Evolutionary conservation across 2,113 vertebrate species (phyloP), one percentile per base, ranked within the genome.

Genomic region (Narcine bancroftii): DNA sequence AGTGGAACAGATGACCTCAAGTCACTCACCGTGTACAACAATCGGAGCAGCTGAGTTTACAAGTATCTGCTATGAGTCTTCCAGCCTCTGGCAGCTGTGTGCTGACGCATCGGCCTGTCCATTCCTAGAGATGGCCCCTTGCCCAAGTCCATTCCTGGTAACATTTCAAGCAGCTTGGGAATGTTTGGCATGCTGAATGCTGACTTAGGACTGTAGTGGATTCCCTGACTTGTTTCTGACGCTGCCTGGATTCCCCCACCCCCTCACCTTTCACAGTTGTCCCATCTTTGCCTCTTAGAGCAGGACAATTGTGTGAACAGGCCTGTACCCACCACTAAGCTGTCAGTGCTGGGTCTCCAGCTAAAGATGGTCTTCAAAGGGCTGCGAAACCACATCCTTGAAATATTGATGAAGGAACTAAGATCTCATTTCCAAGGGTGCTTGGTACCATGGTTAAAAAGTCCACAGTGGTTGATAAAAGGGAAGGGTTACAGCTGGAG

Each of bases 121-220:
- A 10, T 53, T 85, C 50, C 19, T n/a, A 60, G 15, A 53, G 21
- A 0, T 36, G 53, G 33, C 33, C 21, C n/a, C 3, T 17, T 60
- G 81, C 81, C 81, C 81, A 87, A 21, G 53, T 60, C n/a, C 81
- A 36, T 87, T 85, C 50, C 81, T 85, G 53, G 33, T 36, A 85
- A 85, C 33, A 60, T 85, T 87, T 63, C 53, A 0, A 87, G 56
- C n/a, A 56, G 81, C 53, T 87, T 87, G 21, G 24, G 76, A 50
- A 79, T 79, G 81, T 56, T 60, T 39, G 2, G 81, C 33, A 56
- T 63, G 53, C 53, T 60, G 81, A n/a, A 29, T 87, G 81, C 72
- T 75, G 72, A 75, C 72, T 69, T 69, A 69, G 66, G 19, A 5
- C 5, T 87, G 53, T 87, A 21, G 53, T 87, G 1, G 33, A 36